These are phyloP conservation scores for Leptodactylus fuscus DNA, from an alignment of 2,113 vertebrate species.

Conservation along the genomic window DNA sequence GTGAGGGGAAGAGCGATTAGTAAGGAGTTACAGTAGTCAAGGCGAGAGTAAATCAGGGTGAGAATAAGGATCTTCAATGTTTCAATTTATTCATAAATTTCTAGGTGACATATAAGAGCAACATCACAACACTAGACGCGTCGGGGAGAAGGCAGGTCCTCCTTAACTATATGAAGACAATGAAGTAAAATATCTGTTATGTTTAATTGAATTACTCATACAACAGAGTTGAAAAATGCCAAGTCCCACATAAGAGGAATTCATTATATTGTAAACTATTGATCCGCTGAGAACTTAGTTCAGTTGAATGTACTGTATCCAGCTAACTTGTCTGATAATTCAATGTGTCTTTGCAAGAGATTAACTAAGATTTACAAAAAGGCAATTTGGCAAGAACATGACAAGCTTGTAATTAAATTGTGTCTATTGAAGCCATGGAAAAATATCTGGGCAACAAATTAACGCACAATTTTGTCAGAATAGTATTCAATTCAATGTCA, in stretches of 20 bases:
- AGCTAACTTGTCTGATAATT: slow-evolving; percentile 20
- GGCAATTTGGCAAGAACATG: slow-evolving; percentile 10
- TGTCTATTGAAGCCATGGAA: slow-evolving; percentile 19
- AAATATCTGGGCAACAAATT: slow-evolving; percentile 20
- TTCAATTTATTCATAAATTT: too few relatives aligned
- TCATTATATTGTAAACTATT: slow-evolving; percentile 12
- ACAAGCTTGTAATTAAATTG: slow-evolving; percentile 44
- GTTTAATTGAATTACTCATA: not conserved
- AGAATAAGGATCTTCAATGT: too few relatives aligned
- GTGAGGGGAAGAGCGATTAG: too few relatives aligned
- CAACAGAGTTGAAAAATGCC: not conserved
- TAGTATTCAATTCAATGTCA: slow-evolving; percentile 10
- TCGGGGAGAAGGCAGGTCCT: too few relatives aligned
- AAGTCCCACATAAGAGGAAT: not conserved
- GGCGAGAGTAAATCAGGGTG: too few relatives aligned
- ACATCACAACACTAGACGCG: too few relatives aligned
- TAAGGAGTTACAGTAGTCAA: too few relatives aligned
- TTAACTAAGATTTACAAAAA: slow-evolving; percentile 34
- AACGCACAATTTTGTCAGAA: slow-evolving; percentile 10
- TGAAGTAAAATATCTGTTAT: not conserved
- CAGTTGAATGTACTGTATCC: slow-evolving; percentile 5
- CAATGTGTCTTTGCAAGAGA: slow-evolving; percentile 33
- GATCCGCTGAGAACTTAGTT: slow-evolving; percentile 18
- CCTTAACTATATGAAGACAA: not conserved
- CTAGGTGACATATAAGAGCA: too few relatives aligned